Base-by-base conservation (phyloP, 2,797 vertebrate genomes). In the Urocyon cinereoargenteus region DNA sequence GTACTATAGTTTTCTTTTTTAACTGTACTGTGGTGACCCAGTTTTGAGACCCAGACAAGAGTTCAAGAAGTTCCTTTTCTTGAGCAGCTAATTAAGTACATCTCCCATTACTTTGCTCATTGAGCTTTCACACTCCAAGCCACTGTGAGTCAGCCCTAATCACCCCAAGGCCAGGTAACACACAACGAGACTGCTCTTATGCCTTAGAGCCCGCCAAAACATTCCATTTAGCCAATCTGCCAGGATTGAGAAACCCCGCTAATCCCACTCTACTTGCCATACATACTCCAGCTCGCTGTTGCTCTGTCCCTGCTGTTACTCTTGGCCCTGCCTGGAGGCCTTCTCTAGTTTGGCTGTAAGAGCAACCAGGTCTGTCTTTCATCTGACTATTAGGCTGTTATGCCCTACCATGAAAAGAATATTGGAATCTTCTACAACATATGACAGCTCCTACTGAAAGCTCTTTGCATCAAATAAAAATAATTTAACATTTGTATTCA, bases 371-470 rank as follows among this genome's bases (percentile, higher is more conserved):
- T 49, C 49, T 79, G 34, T 19, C 21, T 89, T 77, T 86, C 75
- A 40, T 72, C 14, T 6, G 31, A 90, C 13, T 51, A 2, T 86
- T 64, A 51, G 45, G n/a, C 16, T 49, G 10, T 73, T 62, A 34
- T 70, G 18, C 57, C 31, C 28, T 57, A 31, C 28, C 6, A 68
- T 68, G 34, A 73, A 49, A 90, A 81, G 34, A 34, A n/a, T 59
- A n/a, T 62, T 86, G 78, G 84, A 75, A 10, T 62, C 51, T 85
- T 81, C 36, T 45, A 73, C 92, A 97, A 28, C 6, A 40, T 19
- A 36, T n/a, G 57, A n/a, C 19, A 72, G 26, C 4, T 1, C 24
- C 82, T 61, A 78, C 11, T 14, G 85, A 81, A 94, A 72, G 7
- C 40, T 81, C 15, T 34, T n/a, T 49, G 4, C 7, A 62, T 40